Evolutionary conservation across 2,888 invertebrate genomes (phyloP).

Genomic region (Cheiracanthium punctorium): DNA sequence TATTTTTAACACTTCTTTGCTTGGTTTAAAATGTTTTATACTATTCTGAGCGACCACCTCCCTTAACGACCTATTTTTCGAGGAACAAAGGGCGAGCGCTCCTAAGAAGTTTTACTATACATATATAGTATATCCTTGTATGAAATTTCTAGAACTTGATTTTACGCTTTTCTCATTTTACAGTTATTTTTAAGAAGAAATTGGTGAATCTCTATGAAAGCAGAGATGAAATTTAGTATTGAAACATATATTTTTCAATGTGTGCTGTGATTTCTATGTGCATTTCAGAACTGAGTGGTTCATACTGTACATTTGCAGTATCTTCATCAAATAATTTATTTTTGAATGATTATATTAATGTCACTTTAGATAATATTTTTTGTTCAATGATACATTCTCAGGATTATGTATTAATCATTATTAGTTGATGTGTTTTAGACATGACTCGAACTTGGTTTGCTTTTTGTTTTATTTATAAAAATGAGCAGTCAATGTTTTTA

Average conservation of each 20-base stretch:
- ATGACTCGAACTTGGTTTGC: too few relatives aligned
- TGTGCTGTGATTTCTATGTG: conserved; percentile 44
- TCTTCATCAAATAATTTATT: conserved; percentile 9
- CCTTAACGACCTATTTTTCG: too few relatives aligned
- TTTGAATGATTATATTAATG: not conserved
- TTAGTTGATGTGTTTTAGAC: too few relatives aligned
- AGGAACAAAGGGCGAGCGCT: too few relatives aligned
- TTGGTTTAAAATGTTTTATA: too few relatives aligned
- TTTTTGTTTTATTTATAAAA: too few relatives aligned
- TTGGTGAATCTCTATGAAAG: conserved; percentile 18
- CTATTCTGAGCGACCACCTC: too few relatives aligned
- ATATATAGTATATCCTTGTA: too few relatives aligned
- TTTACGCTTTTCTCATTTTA: not conserved
- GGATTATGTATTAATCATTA: not conserved
- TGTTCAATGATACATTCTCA: not conserved
- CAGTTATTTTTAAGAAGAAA: conserved; percentile 56
- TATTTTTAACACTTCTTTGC: too few relatives aligned
- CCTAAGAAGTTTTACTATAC: too few relatives aligned
- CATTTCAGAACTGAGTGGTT: conserved; percentile 16
- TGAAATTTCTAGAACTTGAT: too few relatives aligned
- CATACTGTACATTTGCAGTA: not conserved
- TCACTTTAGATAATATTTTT: not conserved
- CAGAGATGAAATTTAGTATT: conserved; percentile 28
- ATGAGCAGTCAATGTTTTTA: too few relatives aligned
- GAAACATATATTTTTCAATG: conserved; percentile 51